Evolutionary conservation across 2,797 vertebrate genomes (phyloP).

Genomic region (Austrolebias charrua): DNA sequence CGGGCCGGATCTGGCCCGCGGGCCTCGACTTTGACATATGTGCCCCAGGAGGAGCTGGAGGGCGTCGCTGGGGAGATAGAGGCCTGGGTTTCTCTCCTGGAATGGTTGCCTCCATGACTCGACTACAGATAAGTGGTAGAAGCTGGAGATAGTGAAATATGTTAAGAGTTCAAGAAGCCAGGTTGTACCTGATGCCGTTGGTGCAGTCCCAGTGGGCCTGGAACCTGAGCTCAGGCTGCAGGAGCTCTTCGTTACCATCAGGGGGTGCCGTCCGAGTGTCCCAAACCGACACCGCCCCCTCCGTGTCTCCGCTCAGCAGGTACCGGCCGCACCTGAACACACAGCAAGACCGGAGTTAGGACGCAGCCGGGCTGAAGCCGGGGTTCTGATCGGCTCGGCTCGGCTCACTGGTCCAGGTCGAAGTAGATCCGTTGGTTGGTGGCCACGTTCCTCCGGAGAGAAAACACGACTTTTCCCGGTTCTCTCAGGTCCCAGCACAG

Average conservation of each 20-base stretch:
- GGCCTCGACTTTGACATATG: too few species aligned
- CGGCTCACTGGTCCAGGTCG: slow-evolving; percentile 86
- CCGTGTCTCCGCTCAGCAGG: slow-evolving; percentile 85
- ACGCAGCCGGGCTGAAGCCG: background rate
- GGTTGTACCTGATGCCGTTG: slow-evolving; percentile 87
- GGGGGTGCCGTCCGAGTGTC: slow-evolving; percentile 71
- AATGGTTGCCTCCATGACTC: too few species aligned
- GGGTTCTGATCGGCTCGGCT: background rate
- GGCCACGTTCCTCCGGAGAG: slow-evolving; percentile 81
- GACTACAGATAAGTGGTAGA: too few species aligned
- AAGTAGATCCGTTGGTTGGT: slow-evolving; percentile 95
- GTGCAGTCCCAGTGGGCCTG: slow-evolving; percentile 86
- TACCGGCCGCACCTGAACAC: slow-evolving; percentile 80
- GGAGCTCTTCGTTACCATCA: slow-evolving; percentile 56
- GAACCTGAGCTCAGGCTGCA: slow-evolving; percentile 81
- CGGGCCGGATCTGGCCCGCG: too few species aligned
- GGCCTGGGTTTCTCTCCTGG: too few species aligned
- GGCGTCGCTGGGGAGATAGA: too few species aligned
- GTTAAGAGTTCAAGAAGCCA: too few species aligned
- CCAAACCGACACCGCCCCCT: slow-evolving; percentile 84
- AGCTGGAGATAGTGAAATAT: too few species aligned
- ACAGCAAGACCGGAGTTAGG: background rate
- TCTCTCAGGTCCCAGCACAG: slow-evolving; percentile 91
- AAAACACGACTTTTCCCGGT: slow-evolving; percentile 80
- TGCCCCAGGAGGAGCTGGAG: too few species aligned